Base-by-base conservation (phyloP, 1,140 invertebrate genomes). In the Drosophila littoralis region DNA sequence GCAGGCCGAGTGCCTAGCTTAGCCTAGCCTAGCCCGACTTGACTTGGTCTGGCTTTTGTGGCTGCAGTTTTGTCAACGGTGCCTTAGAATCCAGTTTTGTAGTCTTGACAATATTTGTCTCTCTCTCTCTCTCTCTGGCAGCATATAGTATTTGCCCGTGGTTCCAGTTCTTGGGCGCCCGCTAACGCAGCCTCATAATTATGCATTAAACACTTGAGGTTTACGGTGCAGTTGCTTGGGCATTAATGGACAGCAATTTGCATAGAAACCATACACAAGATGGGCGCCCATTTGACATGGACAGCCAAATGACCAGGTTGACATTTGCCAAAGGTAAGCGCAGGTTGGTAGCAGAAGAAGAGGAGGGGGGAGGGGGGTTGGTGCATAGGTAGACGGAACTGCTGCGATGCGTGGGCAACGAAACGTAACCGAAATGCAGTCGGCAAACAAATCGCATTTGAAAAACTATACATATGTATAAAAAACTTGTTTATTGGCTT, bases 401-500 rank as follows among this genome's bases (percentile, higher is more conserved):
- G 59, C 28, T 52, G 63, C 54, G 15, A 38, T 63, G 67, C 50
- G 63, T 67, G 70, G 55, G 65, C 65, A 77, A 78, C 75, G 64
- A 81, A 76, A 79, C 58, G 69, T 64, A 64, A 70, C 67, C 58
- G 50, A 88, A 88, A 86, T 86, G 82, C 82, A 86, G 71, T 78
- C 79, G 57, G 59, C 61, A 66, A 73, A 78, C 76, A 86, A 86
- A 88, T 84, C 80, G 84, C 84, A 88, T 89, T 81, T 81, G 78
- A 50, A 40, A 35, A 35, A 51, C 68, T 32, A 63, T 45, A 70
- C 15, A 46, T 59, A 70, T 42, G 50, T 55, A 52, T 35, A 82
- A 71, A 63, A 89, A 88, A 88, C 84, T 84, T 89, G 84, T 88
- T 88, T 88, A 88, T 88, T 88, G 84, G 84, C 84, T 88, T 88